phyloP scores from a whole-genome alignment of 2,888 invertebrate genomes.

The Cosmia pyralina region DNA sequence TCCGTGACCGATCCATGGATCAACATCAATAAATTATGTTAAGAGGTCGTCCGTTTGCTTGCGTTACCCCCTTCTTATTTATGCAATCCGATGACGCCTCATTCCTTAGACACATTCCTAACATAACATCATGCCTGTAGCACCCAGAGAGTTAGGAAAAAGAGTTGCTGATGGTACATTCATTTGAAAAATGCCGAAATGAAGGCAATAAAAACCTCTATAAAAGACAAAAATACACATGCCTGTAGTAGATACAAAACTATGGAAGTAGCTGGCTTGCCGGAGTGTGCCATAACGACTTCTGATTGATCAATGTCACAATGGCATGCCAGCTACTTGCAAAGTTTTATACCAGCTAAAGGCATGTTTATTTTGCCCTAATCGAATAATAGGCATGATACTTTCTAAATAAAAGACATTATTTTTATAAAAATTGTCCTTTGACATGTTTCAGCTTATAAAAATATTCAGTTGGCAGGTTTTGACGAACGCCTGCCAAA shows the following conservation, averaged over 20 bases:
- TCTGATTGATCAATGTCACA: too few relatives aligned
- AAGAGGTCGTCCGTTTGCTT: not conserved
- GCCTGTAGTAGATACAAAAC: too few relatives aligned
- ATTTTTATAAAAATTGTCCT: not conserved
- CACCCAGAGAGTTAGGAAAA: not conserved
- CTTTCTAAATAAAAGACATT: not conserved
- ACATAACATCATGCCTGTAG: not conserved
- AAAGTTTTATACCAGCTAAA: too few relatives aligned
- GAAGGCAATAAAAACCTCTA: not conserved
- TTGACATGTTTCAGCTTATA: not conserved
- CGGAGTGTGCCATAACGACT: too few relatives aligned
- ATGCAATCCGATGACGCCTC: not conserved
- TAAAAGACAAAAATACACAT: too few relatives aligned
- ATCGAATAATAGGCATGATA: not conserved
- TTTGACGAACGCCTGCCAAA: conserved; percentile 2
- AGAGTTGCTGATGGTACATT: not conserved
- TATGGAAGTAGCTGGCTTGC: too few relatives aligned
- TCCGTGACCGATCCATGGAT: not conserved
- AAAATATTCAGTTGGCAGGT: conserved; percentile 4
- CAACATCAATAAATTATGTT: not conserved
- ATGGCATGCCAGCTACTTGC: too few relatives aligned
- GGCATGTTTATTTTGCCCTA: too few relatives aligned
- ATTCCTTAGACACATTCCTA: not conserved
- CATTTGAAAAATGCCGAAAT: not conserved
- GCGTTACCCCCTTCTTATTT: not conserved